phyloP scores from a whole-genome alignment of 2,113 vertebrate species.

The Caranx ignobilis region DNA sequence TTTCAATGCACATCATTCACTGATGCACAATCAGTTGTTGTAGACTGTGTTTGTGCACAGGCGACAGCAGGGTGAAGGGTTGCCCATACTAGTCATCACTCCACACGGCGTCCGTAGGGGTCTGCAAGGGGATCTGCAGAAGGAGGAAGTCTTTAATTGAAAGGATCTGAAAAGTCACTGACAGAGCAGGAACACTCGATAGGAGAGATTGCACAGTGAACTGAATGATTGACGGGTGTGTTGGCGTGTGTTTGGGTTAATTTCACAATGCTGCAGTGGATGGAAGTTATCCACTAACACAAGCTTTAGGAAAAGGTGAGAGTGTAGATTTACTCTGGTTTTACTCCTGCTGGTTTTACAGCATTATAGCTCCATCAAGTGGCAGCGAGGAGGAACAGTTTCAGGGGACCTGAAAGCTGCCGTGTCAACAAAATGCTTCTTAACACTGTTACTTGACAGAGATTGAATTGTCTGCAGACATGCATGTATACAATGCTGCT shows the following conservation, averaged over 20 bases:
- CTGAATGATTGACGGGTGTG: slow-evolving; percentile 11
- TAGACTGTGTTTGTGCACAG: slow-evolving; percentile 34
- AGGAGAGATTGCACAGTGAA: neutral
- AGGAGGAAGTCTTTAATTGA: slow-evolving; percentile 76
- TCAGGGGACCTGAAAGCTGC: neutral
- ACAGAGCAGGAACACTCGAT: slow-evolving; percentile 50
- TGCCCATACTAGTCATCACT: slow-evolving; percentile 68
- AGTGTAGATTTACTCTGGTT: neutral
- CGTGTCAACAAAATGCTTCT: no score
- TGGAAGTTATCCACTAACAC: neutral
- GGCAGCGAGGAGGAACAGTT: slow-evolving; percentile 23
- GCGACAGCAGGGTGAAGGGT: neutral
- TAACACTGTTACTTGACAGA: no score
- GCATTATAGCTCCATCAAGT: slow-evolving; percentile 50
- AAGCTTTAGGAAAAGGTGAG: neutral
- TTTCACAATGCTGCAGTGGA: neutral
- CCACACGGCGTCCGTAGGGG: slow-evolving; percentile 63
- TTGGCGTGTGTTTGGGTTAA: neutral
- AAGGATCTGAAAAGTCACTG: slow-evolving; percentile 72
- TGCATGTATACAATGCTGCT: no score
- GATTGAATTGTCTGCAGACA: no score
- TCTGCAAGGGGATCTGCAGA: slow-evolving; percentile 71
- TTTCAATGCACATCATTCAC: slow-evolving; percentile 50
- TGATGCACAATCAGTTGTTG: slow-evolving; percentile 42
- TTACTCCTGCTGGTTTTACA: neutral